Evolutionary conservation across 1,140 invertebrate species (phyloP), one percentile per base, ranked within the genome.

Genomic region (Eumeta japonica): DNA sequence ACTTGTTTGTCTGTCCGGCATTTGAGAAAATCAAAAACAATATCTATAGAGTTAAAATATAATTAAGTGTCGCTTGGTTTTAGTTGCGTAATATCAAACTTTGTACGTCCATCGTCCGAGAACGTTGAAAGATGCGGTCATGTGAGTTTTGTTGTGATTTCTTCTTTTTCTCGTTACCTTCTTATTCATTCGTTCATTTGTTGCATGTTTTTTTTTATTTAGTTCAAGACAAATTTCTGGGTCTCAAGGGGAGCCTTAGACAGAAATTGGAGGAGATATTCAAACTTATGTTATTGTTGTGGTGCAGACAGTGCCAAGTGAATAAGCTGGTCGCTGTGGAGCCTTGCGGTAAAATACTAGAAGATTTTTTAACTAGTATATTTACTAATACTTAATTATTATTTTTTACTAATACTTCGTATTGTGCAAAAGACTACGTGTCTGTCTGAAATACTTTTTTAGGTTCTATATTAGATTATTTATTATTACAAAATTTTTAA

Each of bases 261-360:
- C 75, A 79, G 28, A 83, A 83, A 51, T 76, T 89, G 46, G 86
- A 90, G 60, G 86, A 89, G 58, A 77, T 89, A 36, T 78, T 88
- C 47, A 88, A 88, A 64, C 77, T 86, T 45, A 89, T 89, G 87
- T 78, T 89, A 37, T 73, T 86, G 45, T 81, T 89, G n/a, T 89
- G 87, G 87, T 87, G 85, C 61, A 81, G 80, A 45, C 85, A 89
- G 58, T 81, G 81, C 48, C 79, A 85, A 61, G 84, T 84, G 12
- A 77, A 87, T 45, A 81, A 77, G 43, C 68, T 79, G 46, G 67
- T 83, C 29, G 77, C 78, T 54, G 46, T 70, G 20, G 77, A 80
- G 63, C 63, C 66, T 39, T 76, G 75, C 62, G 82, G 81, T 83
- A 82, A 74, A 46, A 42, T 34, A n/a, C n/a, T n/a, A 24, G 7